Percentiles rank a stretch among this genome's conserved stretches.
Conservation (phyloP, 2,888 invertebrate species). For the Alentia gelatinosa region DNA sequence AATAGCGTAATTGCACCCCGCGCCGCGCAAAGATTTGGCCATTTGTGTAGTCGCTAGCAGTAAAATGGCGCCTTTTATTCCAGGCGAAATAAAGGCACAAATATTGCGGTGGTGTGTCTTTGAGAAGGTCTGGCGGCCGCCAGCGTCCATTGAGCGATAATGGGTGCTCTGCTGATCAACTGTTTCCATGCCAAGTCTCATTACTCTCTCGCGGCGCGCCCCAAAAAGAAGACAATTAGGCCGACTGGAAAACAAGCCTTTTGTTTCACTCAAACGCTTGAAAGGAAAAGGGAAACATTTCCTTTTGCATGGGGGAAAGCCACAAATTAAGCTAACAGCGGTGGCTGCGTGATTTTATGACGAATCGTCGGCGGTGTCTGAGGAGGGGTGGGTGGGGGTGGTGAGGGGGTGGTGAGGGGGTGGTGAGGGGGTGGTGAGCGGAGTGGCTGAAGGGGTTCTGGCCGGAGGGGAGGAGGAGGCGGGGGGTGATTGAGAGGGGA, state of each 20-base stretch:
- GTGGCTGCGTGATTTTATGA: constrained; percentile 43
- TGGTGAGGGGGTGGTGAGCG: not conserved
- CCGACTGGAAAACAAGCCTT: constrained; percentile 48
- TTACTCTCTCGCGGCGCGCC: not conserved
- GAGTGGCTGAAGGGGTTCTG: not conserved
- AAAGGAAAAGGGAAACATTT: constrained; percentile 52
- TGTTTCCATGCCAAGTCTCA: constrained; percentile 38
- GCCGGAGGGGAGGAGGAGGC: not conserved
- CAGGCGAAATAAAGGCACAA: constrained; percentile 49
- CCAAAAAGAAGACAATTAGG: constrained; percentile 46
- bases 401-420: not conserved
- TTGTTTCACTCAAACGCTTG: constrained; percentile 51
- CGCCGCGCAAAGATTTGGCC: constrained; percentile 20
- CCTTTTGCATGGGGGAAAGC: constrained; percentile 50
- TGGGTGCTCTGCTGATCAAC: constrained; percentile 13
- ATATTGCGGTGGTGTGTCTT: constrained; percentile 28
- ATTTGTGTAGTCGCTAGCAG: constrained; percentile 34
- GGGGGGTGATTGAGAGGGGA: not conserved
- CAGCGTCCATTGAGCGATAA: constrained; percentile 34
- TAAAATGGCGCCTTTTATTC: constrained; percentile 51
- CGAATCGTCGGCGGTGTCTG: not conserved
- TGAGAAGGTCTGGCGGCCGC: constrained; percentile 9
- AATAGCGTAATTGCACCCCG: constrained; percentile 45
- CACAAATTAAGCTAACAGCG: constrained; percentile 50
- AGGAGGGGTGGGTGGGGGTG: not conserved